phyloP scores from a whole-genome alignment of 2,888 invertebrate genomes.

The Himalopsyche anomala region DNA sequence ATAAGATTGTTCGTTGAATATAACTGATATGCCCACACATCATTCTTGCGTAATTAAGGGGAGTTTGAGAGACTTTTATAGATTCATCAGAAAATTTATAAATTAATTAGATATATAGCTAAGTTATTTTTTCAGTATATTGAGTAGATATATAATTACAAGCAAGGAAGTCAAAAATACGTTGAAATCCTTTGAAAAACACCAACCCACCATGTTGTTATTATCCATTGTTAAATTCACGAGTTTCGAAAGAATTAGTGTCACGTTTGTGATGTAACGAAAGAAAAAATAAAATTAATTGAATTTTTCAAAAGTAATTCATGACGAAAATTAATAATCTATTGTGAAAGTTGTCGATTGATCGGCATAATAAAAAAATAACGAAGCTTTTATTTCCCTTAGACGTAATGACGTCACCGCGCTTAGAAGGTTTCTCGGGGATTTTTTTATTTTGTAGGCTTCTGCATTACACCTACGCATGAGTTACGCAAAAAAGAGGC shows the following conservation, averaged over 20 bases:
- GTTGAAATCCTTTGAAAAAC: background rate
- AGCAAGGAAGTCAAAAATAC: too few species aligned
- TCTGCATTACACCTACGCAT: slow-evolving; percentile 5
- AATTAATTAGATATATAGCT: too few species aligned
- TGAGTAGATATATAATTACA: too few species aligned
- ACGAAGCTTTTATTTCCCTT: slow-evolving; percentile 2
- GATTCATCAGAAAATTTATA: too few species aligned
- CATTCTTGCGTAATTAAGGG: too few species aligned
- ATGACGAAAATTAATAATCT: slow-evolving; percentile 26
- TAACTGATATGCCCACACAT: too few species aligned
- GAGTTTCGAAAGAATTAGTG: background rate
- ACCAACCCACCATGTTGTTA: background rate
- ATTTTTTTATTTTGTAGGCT: background rate
- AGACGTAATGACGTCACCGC: slow-evolving; percentile 10
- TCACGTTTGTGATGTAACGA: slow-evolving; percentile 1
- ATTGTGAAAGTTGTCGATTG: slow-evolving; percentile 7
- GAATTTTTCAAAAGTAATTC: background rate
- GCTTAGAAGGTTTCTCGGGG: background rate
- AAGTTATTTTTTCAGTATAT: too few species aligned
- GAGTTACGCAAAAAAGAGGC: background rate
- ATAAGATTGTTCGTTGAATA: too few species aligned
- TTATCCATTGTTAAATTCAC: background rate
- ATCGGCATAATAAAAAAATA: background rate
- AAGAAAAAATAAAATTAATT: background rate
- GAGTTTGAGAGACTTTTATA: too few species aligned